Base-by-base conservation (phyloP, 2,113 vertebrate genomes). In the Platichthys stellatus region DNA sequence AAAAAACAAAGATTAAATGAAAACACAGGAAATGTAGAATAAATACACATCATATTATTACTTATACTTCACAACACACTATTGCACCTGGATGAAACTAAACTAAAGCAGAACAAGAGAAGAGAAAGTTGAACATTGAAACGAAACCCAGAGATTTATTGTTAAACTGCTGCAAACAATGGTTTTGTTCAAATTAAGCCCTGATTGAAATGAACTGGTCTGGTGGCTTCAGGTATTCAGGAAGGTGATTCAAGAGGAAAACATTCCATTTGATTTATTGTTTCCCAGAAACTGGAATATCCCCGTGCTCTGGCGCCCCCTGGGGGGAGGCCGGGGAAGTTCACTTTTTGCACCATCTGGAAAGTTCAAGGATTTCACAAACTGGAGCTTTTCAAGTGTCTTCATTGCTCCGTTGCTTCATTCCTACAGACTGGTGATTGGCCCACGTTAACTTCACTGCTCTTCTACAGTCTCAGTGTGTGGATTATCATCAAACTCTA, bases 201-300 rank as follows among this genome's bases (percentile, higher is more conserved):
- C 3, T 57, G 53, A 23, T 56, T 57, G 24, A 1, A 8, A 21
- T 13, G 21, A 57, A n/a, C 51, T 7, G 47, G 12, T 47, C 45
- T 5, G 45, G 23, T 23, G 21, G 11, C n/a, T 21, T 47, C 1
- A 20, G 15, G 49, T 51, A 51, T 51, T 51, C 49, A 51, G 49
- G 49, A 51, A 54, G 51, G 1, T 54, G 9, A 3, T 54, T 54
- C 51, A 54, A 0, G 51, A 8, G 20, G 31, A 31, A 78, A 40
- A 79, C 78, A 78, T 88, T 84, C 83, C 57, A 7, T 5, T 7
- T 13, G 35, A n/a, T 10, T 78, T 47, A 18, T 40, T 20, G 0
- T 68, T 82, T 88, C 80, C 83, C 60, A 76, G 82, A 82, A 82
- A 23, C 31, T 40, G 2, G 31, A 61, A 78, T 45, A 35, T 82